Evolutionary conservation across 2,113 vertebrate species (phyloP), one percentile per base, ranked within the genome.

Genomic region (Ictidomys tridecemlineatus): DNA sequence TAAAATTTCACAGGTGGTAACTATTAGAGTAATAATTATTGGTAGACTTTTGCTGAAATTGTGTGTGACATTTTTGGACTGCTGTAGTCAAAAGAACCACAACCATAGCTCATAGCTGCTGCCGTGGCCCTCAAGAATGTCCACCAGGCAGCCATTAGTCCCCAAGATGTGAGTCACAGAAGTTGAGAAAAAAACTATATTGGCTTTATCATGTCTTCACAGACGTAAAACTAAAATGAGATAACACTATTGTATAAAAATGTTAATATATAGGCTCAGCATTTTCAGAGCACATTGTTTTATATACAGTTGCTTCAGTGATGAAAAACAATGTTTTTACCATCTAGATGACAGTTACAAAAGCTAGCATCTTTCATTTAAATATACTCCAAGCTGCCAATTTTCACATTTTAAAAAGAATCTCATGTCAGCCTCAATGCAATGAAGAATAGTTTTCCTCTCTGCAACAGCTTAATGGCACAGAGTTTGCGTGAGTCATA

Each of bases 401-500:
- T 91, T 97, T 98, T 93, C 48, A 94, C 72, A 97, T 98, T 97
- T 82, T 53, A 89, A 84, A n/a, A 45, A 95, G 89, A 97, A 97
- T 96, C 94, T 97, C 32, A 85, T 97, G 85, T 91, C 85, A 98
- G 86, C 69, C 11, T 93, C 90, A 96, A 13, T 65, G 91, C n/a
- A n/a, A 74, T 63, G 39, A 69, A 97, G 92, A 85, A 74, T 94
- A 45, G 30, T 45, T 97, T 97, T 97, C 92, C 94, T 85, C 93
- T 95, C 73, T 97, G 89, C 98, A 96, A 61, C 28, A 98, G 82
- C 73, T 80, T 98, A 93, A 83, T 85, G 63, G 72, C 5, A 13
- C 32, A 85, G 42, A 94, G 51, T 65, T 98, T 89, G 80, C 91
- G 89, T 96, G 91, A 97, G 97, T 98, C 97, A 97, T 91, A 94